Percentiles rank a stretch among this genome's conserved stretches.
Conservation (phyloP, 2,113 vertebrate species). For the Mus musculus region DNA sequence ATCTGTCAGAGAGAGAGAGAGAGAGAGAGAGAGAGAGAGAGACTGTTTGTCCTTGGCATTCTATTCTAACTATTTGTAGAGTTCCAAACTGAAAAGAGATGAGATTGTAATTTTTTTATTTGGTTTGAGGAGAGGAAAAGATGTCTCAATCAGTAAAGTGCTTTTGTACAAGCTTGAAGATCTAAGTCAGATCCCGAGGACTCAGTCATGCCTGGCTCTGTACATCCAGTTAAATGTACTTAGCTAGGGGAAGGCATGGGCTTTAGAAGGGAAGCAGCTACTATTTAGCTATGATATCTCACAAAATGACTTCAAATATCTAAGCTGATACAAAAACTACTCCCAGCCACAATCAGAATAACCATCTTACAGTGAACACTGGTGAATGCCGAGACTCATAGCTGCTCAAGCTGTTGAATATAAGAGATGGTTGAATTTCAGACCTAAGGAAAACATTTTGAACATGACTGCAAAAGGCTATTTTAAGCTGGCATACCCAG, state of each 20-base stretch:
- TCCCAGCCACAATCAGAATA: background rate
- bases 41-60: background rate
- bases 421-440: background rate
- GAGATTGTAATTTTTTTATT: background rate
- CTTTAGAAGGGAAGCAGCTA: background rate
- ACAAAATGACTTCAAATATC: background rate
- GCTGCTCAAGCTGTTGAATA: background rate
- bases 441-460: background rate
- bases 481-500: background rate
- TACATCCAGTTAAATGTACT: background rate
- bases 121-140: background rate
- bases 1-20: background rate
- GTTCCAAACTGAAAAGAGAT: background rate
- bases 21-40: no score
- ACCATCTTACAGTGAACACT: background rate
- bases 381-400: background rate
- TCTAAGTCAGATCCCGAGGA: background rate
- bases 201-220: background rate
- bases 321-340: background rate
- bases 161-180: background rate
- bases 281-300: background rate
- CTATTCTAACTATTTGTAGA: background rate
- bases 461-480: background rate
- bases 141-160: background rate
- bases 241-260: background rate